Conservation (phyloP, 2,797 vertebrate species). For the Cryptoblepharus egeriae region DNA sequence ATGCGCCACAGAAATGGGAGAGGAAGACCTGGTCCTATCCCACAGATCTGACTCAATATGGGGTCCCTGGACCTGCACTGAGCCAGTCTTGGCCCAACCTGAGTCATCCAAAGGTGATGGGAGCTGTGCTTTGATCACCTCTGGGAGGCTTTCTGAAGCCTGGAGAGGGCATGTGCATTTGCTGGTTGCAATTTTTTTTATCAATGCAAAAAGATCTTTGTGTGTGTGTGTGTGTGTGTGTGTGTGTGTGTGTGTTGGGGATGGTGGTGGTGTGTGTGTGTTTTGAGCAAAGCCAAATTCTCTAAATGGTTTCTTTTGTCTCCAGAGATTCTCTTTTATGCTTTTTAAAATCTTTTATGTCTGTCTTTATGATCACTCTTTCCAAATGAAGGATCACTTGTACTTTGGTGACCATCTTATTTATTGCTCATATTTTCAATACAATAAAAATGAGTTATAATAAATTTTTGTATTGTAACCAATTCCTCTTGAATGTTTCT, state of each 20-base stretch:
- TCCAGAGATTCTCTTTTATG: constrained; percentile 32
- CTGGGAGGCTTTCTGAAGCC: too few species aligned
- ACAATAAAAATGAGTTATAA: constrained; percentile 60
- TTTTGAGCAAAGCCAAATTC: constrained; percentile 65
- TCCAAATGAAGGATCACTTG: constrained; percentile 45
- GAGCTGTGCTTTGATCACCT: too few species aligned
- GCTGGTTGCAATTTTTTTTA: constrained; percentile 21
- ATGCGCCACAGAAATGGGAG: neutral
- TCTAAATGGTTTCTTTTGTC: constrained; percentile 54
- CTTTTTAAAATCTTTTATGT: constrained; percentile 17
- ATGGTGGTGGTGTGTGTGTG: neutral
- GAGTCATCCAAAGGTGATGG: too few species aligned
- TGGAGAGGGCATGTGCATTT: too few species aligned
- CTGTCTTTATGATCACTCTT: constrained; percentile 14
- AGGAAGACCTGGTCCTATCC: neutral
- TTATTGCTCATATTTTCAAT: constrained; percentile 68
- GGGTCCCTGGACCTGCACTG: too few species aligned
- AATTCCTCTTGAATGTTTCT: neutral
- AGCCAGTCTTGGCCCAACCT: too few species aligned
- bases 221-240: neutral
- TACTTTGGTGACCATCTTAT: constrained; percentile 52
- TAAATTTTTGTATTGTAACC: constrained; percentile 67
- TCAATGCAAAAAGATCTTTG: constrained; percentile 39
- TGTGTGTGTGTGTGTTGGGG: constrained; percentile 22
- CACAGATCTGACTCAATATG: too few species aligned